Evolutionary conservation across 2,888 invertebrate species (phyloP).

Genomic region (Microchrysa polita): DNA sequence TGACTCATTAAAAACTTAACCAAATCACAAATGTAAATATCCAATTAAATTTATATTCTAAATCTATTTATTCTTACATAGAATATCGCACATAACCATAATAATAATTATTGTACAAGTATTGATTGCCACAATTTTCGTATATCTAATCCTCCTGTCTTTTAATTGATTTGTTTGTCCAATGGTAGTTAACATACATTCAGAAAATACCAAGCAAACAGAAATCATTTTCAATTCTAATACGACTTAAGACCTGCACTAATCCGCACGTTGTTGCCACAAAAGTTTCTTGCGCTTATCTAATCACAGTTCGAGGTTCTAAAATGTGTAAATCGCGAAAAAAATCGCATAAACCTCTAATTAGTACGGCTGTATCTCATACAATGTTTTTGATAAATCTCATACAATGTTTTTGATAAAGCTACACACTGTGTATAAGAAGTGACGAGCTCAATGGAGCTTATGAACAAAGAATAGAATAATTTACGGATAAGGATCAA

Average conservation of each 20-base stretch:
- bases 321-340: neutral
- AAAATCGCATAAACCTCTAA: neutral
- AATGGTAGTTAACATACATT: conserved; percentile 18
- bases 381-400: too few species aligned
- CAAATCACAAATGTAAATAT: too few species aligned
- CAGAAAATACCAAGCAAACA: conserved; percentile 30
- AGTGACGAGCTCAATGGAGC: neutral
- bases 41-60: too few species aligned
- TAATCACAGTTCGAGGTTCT: conserved; percentile 7
- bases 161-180: conserved; percentile 32
- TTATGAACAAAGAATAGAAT: conserved; percentile 23
- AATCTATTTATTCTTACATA: too few species aligned
- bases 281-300: neutral
- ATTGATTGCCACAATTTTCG: neutral
- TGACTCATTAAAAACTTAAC: too few species aligned
- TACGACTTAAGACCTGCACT: conserved; percentile 4
- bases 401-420: too few species aligned
- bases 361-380: too few species aligned
- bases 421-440: too few species aligned
- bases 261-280: too few species aligned
- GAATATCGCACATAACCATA: too few species aligned
- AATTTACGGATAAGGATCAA: conserved; percentile 27
- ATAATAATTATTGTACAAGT: too few species aligned
- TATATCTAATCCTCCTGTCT: neutral
- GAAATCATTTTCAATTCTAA: conserved; percentile 8